Percentiles rank a stretch among this genome's conserved stretches.
phyloP scores from a whole-genome alignment of 2,113 vertebrate genomes.

The Brachirus orientalis region DNA sequence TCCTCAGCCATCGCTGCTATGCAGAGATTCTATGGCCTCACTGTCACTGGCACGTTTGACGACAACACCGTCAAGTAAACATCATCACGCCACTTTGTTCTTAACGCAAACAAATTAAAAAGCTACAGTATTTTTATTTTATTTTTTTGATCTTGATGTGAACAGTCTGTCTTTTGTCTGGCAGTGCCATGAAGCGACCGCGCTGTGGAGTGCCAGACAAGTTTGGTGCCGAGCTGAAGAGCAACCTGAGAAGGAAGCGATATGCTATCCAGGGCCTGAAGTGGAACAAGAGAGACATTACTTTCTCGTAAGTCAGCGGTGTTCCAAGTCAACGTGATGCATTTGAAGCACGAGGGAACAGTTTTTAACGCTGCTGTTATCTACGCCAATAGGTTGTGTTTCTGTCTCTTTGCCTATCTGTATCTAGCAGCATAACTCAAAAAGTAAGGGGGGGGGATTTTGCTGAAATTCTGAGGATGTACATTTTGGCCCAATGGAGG shows the following conservation, averaged over 20 bases:
- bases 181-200: constrained; percentile 88
- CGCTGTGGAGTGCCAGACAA: constrained; percentile 94
- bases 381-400: too few relatives aligned
- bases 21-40: constrained; percentile 92
- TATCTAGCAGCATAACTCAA: too few relatives aligned
- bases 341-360: not conserved
- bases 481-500: too few relatives aligned
- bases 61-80: constrained; percentile 84
- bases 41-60: constrained; percentile 84
- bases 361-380: too few relatives aligned
- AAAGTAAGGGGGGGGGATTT: too few relatives aligned
- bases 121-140: not conserved
- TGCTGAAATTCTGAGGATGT: too few relatives aligned
- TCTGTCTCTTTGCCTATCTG: too few relatives aligned
- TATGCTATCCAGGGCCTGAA: constrained; percentile 91
- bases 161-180: constrained; percentile 28
- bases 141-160: not conserved
- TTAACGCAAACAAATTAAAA: too few relatives aligned
- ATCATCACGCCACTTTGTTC: too few relatives aligned
- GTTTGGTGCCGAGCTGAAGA: constrained; percentile 91
- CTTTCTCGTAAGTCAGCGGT: constrained; percentile 86
- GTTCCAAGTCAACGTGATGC: not conserved
- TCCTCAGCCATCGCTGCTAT: constrained; percentile 88
- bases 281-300: constrained; percentile 88
- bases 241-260: constrained; percentile 89